Conservation (phyloP, 2,797 vertebrate genomes). For the Coluber constrictor region DNA sequence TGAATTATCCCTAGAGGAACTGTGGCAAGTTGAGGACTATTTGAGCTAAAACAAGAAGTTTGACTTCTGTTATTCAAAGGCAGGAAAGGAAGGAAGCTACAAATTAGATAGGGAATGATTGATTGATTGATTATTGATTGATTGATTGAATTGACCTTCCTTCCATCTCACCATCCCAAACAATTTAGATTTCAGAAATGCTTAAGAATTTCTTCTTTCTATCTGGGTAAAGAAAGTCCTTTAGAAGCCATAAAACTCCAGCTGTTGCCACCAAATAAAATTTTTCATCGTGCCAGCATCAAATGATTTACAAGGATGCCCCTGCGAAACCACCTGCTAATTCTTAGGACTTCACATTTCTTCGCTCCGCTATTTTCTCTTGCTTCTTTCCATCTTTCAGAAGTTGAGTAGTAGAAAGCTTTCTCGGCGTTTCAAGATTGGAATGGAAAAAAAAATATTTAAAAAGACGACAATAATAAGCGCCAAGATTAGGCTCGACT, state of each 20-base stretch:
- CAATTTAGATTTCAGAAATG: slow-evolving; percentile 18
- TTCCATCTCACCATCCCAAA: background rate
- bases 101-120: background rate
- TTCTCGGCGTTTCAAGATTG: background rate
- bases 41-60: background rate
- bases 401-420: background rate
- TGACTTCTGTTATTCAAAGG: background rate
- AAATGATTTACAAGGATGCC: background rate
- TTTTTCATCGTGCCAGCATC: slow-evolving; percentile 1
- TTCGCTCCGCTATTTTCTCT: background rate
- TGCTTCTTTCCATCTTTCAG: background rate
- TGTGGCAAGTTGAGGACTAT: too few relatives aligned
- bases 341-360: background rate
- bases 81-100: background rate
- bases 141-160: background rate
- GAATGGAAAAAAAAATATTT: slow-evolving; percentile 11
- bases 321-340: background rate
- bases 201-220: background rate
- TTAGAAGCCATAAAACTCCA: slow-evolving; percentile 26
- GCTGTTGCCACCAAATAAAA: background rate
- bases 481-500: background rate
- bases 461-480: background rate
- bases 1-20: background rate
- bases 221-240: slow-evolving; percentile 20
- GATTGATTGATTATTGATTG: background rate